A percentile compares a stretch with the other conserved stretches of the same genome.
Conservation (phyloP, 2,113 vertebrate species). For the Dipodomys spectabilis region DNA sequence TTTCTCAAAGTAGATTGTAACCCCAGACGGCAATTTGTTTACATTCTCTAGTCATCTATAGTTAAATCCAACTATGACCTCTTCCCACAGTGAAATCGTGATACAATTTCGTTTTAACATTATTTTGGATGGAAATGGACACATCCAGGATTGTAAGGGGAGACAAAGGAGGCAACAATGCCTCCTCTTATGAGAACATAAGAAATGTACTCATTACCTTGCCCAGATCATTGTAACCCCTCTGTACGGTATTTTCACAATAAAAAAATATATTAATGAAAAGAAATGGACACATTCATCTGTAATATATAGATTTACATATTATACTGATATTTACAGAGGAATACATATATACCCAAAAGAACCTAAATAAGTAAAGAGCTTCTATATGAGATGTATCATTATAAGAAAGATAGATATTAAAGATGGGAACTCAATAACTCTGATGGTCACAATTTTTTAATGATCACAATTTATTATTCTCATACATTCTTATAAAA, state of each 20-base stretch:
- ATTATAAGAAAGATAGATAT: background rate
- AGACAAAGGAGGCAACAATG: too few relatives aligned
- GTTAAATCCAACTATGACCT: background rate
- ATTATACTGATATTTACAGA: background rate
- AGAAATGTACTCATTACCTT: too few relatives aligned
- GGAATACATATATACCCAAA: background rate
- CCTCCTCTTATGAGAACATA: too few relatives aligned
- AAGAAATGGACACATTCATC: background rate
- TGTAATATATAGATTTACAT: background rate
- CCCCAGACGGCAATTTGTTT: background rate
- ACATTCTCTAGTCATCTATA: background rate
- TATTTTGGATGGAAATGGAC: background rate
- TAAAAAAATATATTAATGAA: too few relatives aligned
- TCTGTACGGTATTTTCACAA: too few relatives aligned
- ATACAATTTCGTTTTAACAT: background rate
- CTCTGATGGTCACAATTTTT: background rate
- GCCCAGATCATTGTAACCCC: too few relatives aligned
- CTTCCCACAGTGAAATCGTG: background rate
- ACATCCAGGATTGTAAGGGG: background rate
- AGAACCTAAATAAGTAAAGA: background rate
- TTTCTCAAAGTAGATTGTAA: background rate
- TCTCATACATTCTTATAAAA: constrained; percentile 20
- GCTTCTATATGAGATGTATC: background rate
- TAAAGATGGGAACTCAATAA: background rate
- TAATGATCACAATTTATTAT: constrained; percentile 15